A percentile compares a stretch with the other conserved stretches of the same genome.
These are phyloP conservation scores for Odocoileus virginianus DNA, from an alignment of 2,113 vertebrate species.

Conservation along the genomic window DNA sequence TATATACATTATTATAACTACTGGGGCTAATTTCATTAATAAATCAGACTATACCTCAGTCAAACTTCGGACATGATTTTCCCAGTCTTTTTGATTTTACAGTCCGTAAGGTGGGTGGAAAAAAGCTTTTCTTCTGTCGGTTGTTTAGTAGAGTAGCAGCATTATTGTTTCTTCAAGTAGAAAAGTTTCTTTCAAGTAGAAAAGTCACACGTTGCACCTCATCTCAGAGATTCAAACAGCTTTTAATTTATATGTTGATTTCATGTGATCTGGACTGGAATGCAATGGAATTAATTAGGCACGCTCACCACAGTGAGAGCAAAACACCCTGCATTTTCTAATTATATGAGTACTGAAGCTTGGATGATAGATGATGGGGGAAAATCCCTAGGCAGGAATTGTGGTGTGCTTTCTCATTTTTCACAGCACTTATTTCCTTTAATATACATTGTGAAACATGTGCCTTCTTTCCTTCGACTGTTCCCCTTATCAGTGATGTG, in stretches of 20 bases:
- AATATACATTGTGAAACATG: not conserved
- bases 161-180: not conserved
- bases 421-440: not conserved
- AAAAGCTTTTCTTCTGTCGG: not conserved
- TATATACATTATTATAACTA: not conserved
- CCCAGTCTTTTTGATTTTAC: not conserved
- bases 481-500: not conserved
- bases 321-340: not conserved
- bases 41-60: not conserved
- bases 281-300: not conserved
- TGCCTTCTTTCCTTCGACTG: not conserved
- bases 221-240: not conserved
- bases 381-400: not conserved
- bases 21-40: not conserved
- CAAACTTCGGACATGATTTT: not conserved
- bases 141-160: not conserved
- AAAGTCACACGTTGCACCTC: not conserved
- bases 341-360: not conserved
- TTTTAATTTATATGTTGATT: constrained; percentile 4
- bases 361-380: not conserved
- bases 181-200: not conserved
- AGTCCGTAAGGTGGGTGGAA: rapidly evolving
- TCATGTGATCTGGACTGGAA: not conserved
- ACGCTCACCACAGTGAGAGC: not conserved
- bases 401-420: not conserved